Evolutionary conservation across 2,888 invertebrate species (phyloP).

Genomic region (Ceriagrion tenellum): DNA sequence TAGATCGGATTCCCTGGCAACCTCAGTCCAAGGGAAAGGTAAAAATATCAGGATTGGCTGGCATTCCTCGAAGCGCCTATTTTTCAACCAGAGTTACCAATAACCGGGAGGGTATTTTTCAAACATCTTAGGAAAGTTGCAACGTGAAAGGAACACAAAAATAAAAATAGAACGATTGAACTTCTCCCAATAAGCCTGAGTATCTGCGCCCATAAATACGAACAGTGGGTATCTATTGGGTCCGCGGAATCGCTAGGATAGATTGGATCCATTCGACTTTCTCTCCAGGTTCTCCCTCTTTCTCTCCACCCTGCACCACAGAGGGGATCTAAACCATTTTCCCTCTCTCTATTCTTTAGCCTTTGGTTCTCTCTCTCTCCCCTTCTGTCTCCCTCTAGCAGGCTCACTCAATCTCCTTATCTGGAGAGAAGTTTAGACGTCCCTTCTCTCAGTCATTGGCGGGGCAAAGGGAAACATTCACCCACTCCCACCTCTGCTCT

Average conservation of each 20-base stretch:
- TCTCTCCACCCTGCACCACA: background rate
- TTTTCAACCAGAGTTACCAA: conserved; percentile 12
- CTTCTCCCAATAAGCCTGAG: background rate
- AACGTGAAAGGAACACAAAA: background rate
- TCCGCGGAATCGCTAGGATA: background rate
- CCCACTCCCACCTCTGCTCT: background rate
- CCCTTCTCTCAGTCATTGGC: conserved; percentile 61
- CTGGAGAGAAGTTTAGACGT: conserved; percentile 53
- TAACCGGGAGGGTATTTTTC: background rate
- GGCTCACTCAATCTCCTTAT: conserved; percentile 55
- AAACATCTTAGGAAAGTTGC: background rate
- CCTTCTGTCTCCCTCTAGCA: background rate
- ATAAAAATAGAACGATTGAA: background rate
- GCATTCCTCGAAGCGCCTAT: background rate
- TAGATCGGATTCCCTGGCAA: no score
- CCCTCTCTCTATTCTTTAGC: background rate
- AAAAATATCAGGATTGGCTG: background rate
- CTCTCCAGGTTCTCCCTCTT: background rate
- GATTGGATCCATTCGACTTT: background rate
- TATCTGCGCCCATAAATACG: background rate
- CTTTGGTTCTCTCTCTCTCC: background rate
- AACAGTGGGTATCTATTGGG: background rate
- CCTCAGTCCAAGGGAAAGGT: no score
- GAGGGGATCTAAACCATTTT: no score
- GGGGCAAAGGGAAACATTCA: background rate